Base-by-base conservation (phyloP, 2,797 vertebrate genomes). In the Myotis planiceps region DNA sequence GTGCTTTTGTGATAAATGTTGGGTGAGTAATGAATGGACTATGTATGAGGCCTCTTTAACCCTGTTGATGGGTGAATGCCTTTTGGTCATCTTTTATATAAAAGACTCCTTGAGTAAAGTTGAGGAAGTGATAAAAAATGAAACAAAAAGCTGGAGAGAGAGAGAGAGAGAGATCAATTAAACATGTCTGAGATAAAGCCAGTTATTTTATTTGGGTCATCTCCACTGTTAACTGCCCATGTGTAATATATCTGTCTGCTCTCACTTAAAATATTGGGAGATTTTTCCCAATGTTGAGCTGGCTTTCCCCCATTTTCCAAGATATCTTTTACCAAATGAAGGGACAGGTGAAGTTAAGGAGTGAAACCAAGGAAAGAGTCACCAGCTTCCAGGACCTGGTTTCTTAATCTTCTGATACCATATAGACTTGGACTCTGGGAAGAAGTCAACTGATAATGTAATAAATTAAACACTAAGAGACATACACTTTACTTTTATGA, bases 401-500 rank as follows among this genome's bases (percentile, higher is more conserved):
- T 58, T 92, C 37, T 87, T 84, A 55, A 68, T 34, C 47, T 55
- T 23, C n/a, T 81, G 42, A 86, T 34, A 27, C 47, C 39, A 51
- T 0, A 5, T 25, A 92, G 27, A 75, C 29, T 60, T 76, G 8
- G 29, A 65, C 13, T 63, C 53, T 32, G 45, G 25, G 27, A 34
- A 49, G 42, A 91, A 19, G 53, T 53, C 65, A 92, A 49, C 68
- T 85, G 75, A 78, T 34, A 68, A 79, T 16, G 19, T 72, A 55
- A 83, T 65, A 84, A 88, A 45, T 42, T 55, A 91, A 74, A 88
- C 34, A 53, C 51, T 13, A 53, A 96, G n/a, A 72, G 37, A 90
- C 2, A 86, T 34, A 15, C 32, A 21, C 69, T 88, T 76, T 45
- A 60, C 18, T 65, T 65, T 13, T 27, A n/a, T 25, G 21, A 37